Base-by-base conservation (phyloP, 2,888 invertebrate genomes). In the Meloe dianella region DNA sequence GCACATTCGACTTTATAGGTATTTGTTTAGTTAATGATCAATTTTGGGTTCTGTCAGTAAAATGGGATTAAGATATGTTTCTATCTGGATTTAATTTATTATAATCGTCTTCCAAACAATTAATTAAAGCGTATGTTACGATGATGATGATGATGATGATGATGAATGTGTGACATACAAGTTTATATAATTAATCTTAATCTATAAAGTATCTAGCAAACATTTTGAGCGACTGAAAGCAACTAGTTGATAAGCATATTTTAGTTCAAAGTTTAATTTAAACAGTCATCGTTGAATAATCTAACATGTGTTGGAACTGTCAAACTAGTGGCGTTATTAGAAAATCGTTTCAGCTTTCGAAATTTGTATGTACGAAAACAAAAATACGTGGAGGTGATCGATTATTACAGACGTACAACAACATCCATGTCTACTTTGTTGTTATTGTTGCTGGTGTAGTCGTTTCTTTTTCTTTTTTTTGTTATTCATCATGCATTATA, bases 141-240 rank as follows among this genome's bases (percentile, higher is more conserved):
- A 54, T 24, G 54, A 24, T 54, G 14, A 24, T 54, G 24, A 54
- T 54, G 54, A 54, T 54, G 12, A 54, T 22, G 54, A 54, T 54
- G 24, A 24, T 54, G 12, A 24, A 54, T 54, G 24, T 14, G 9
- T 20, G 12, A 24, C 24, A 24, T 22, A 24, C 24, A 24, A 54
- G 24, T 24, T n/a, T 41, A 41, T 54, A 54, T 54, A 54, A 54
- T 54, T 54, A 20, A 54, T 54, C 54, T 54, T 24, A 54, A 54
- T 54, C 54, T 54, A 8, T 22, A 22, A 24, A 54, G 20, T 54
- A 54, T 54, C 41, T 41, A 41, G 41, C 41, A 41, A 41, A 7
- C 41, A 41, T 41, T 32, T 32, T 3, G 17, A 41, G 41, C n/a
- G 17, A 41, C 41, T 41, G n/a, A 17, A 41, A 41, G 17, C 4